Percentiles rank a stretch among this genome's conserved stretches.
phyloP scores from a whole-genome alignment of 2,888 invertebrate genomes.

The Zele albiditarsus region DNA sequence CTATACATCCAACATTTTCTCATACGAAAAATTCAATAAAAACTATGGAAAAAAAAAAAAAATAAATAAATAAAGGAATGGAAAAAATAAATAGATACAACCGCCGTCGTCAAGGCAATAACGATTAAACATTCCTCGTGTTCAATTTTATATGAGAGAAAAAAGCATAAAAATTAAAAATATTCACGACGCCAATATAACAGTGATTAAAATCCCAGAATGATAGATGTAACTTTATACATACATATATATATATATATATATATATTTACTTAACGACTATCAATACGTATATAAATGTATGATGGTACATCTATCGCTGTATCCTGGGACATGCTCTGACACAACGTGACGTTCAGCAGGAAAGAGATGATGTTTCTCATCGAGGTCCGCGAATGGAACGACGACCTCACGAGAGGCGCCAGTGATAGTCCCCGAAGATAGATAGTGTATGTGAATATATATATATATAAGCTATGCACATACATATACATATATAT shows the following conservation, averaged over 20 bases:
- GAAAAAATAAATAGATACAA: neutral
- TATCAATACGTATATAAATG: conserved; percentile 6
- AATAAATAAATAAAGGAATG: neutral
- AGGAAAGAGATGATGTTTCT: conserved; percentile 20
- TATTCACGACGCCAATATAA: conserved; percentile 20
- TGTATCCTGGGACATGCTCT: conserved; percentile 3
- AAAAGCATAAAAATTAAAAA: conserved; percentile 17
- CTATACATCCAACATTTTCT: neutral
- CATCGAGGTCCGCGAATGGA: conserved; percentile 31
- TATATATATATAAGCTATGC: neutral
- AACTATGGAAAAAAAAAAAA: neutral
- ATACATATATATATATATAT: conserved; percentile 1
- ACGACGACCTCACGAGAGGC: conserved; percentile 49
- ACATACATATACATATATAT: conserved; percentile 12
- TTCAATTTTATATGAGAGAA: neutral
- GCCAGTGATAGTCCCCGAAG: conserved; percentile 65
- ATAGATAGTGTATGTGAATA: conserved; percentile 4
- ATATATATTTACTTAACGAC: neutral
- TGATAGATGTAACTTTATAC: conserved; percentile 9
- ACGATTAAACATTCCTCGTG: conserved; percentile 63
- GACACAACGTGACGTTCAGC: conserved; percentile 11
- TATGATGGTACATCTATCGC: neutral
- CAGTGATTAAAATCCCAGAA: conserved; percentile 28
- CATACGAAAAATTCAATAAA: neutral
- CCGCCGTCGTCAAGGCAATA: conserved; percentile 65